A percentile compares a stretch with the other conserved stretches of the same genome.
phyloP scores from a whole-genome alignment of 2,888 invertebrate species.

The Melinaea menophilus region DNA sequence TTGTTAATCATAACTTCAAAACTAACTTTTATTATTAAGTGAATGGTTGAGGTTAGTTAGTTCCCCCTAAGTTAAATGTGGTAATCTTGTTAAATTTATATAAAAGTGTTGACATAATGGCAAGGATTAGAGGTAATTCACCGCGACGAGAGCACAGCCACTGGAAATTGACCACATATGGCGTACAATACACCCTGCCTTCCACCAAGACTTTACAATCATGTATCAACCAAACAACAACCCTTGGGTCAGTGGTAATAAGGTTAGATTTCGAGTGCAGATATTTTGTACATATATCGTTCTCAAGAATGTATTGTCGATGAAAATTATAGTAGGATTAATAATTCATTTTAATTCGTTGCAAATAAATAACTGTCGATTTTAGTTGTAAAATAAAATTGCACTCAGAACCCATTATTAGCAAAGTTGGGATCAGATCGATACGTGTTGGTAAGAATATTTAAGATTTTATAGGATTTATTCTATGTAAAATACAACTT shows the following conservation, averaged over 20 bases:
- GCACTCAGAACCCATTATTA: background rate
- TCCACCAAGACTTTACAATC: conserved; percentile 8
- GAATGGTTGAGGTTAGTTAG: conserved; percentile 3
- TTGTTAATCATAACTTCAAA: no score
- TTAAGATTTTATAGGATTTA: background rate
- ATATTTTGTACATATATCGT: conserved; percentile 20
- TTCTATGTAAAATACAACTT: background rate
- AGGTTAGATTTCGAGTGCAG: conserved; percentile 23
- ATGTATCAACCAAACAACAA: conserved; percentile 8
- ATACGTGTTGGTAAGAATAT: background rate
- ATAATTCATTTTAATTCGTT: conserved; percentile 54
- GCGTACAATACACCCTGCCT: conserved; percentile 41
- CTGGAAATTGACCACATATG: conserved; percentile 69
- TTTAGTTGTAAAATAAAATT: conserved; percentile 19
- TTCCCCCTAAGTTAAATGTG: conserved; percentile 29
- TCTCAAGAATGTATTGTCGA: conserved; percentile 5
- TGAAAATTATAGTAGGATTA: conserved; percentile 52
- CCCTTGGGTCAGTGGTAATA: background rate
- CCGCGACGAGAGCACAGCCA: conserved; percentile 47
- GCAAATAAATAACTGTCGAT: conserved; percentile 46
- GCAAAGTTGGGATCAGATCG: background rate
- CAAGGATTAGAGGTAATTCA: conserved; percentile 65
- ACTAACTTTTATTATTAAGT: conserved; percentile 18
- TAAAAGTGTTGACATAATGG: conserved; percentile 64
- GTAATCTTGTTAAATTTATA: conserved; percentile 49